A percentile compares a stretch with the other conserved stretches of the same genome.
Evolutionary conservation across 2,113 vertebrate genomes (phyloP).

Genomic region (Psittacara wagleri): DNA sequence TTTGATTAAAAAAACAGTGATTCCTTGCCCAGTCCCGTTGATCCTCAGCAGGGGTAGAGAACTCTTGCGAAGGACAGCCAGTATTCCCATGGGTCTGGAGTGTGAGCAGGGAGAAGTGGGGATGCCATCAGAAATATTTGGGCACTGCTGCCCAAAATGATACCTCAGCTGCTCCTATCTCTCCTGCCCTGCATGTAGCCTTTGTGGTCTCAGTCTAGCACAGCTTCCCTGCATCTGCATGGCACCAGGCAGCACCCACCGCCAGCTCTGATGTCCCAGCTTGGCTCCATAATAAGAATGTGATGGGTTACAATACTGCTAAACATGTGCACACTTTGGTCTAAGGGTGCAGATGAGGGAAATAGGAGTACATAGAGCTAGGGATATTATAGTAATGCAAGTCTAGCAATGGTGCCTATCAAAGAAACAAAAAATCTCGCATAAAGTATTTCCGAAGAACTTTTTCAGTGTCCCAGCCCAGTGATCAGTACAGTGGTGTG

Average conservation of each 20-base stretch:
- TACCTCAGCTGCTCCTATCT: not conserved
- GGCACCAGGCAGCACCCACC: not conserved
- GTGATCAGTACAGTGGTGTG: not conserved
- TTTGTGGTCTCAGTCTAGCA: not conserved
- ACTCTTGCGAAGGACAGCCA: not conserved
- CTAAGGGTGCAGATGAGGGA: not conserved
- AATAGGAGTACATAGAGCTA: not conserved
- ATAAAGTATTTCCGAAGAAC: not conserved
- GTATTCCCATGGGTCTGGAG: not conserved
- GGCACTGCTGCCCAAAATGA: not conserved
- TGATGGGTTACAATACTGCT: not conserved
- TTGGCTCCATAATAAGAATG: not conserved
- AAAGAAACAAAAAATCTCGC: not conserved
- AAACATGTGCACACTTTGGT: not conserved
- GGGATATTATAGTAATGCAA: not conserved
- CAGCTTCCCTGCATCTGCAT: not conserved
- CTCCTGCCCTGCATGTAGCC: not conserved
- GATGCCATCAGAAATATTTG: not conserved
- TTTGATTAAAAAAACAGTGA: not conserved
- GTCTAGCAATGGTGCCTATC: not conserved
- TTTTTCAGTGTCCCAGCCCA: not conserved
- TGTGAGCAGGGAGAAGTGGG: not conserved
- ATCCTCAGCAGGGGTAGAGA: not conserved
- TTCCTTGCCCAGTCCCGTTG: not conserved
- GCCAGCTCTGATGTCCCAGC: not conserved